Evolutionary conservation across 2,797 vertebrate genomes (phyloP), one percentile per base, ranked within the genome.

Genomic region (Oreortyx pictus): DNA sequence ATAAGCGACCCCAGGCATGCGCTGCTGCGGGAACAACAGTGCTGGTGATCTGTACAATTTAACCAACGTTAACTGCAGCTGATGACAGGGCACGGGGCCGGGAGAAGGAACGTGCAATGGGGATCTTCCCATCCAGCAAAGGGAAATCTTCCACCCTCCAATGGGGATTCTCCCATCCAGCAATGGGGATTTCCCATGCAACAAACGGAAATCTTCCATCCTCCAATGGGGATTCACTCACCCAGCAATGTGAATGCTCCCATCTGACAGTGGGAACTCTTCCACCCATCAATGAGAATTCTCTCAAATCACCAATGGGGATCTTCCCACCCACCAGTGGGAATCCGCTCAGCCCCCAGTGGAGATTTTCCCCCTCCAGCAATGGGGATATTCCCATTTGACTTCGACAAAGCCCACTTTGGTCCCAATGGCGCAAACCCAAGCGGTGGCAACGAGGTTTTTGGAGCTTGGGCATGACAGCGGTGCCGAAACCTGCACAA

Each of bases 1-100:
- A 96, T 96, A 95, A 95, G 75, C 1, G 9, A 47, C 67, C 82
- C n/a, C 2, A 49, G 76, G 74, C 86, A 41, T 25, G 64, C 68
- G 35, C 29, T 47, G 1, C 74, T 2, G 22, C 35, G 31, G 68
- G 60, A 78, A 68, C 54, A 66, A 22, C 10, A 6, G 62, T 27
- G 52, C 56, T 49, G 10, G 81, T 33, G 71, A 56, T n/a, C 54
- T 9, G 78, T 49, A 78, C 85, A 78, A 24, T 89, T 86, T 65
- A 68, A 96, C 47, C 44, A 44, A 19, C 64, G 11, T 46, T 39
- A 74, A 50, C 83, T 87, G 5, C 60, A 33, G 85, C 89, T 60
- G 88, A 76, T 62, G 70, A 41, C 61, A 83, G 83, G 62, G 46
- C 86, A 79, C 82, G 22, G 60, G 89, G 73, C 77, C 49, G 6